Conservation (phyloP, 2,797 vertebrate species). For the Crocidura indochinensis region DNA sequence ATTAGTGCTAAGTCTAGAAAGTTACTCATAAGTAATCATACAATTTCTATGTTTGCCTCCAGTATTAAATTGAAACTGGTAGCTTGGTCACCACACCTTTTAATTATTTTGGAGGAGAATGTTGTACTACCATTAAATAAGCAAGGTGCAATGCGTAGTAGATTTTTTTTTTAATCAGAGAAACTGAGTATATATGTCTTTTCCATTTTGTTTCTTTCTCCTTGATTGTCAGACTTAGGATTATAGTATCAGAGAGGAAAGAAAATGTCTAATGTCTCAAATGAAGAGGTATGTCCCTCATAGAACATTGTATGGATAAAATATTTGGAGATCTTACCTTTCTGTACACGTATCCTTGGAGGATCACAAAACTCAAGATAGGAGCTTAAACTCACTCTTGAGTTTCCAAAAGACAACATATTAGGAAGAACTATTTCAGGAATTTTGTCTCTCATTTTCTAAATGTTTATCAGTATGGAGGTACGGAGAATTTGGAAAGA, state of each 20-base stretch:
- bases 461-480: constrained; percentile 65
- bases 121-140: constrained; percentile 63
- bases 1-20: constrained; percentile 52
- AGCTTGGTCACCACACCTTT: constrained; percentile 33
- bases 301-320: constrained; percentile 28
- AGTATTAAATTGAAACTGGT: constrained; percentile 63
- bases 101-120: constrained; percentile 43
- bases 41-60: constrained; percentile 60
- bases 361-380: constrained; percentile 57
- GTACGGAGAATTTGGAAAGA: constrained; percentile 72
- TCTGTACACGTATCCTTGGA: neutral
- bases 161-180: constrained; percentile 9
- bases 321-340: constrained; percentile 44
- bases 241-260: constrained; percentile 48
- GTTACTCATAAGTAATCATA: constrained; percentile 45
- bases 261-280: constrained; percentile 3
- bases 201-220: constrained; percentile 62
- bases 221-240: constrained; percentile 24
- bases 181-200: constrained; percentile 22
- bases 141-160: constrained; percentile 25
- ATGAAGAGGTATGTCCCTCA: constrained; percentile 19
- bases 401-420: constrained; percentile 68
- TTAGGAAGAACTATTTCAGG: constrained; percentile 77
- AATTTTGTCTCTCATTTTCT: constrained; percentile 72
- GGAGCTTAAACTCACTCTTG: constrained; percentile 52